phyloP scores from a whole-genome alignment of 2,113 vertebrate species.

The human region DNA sequence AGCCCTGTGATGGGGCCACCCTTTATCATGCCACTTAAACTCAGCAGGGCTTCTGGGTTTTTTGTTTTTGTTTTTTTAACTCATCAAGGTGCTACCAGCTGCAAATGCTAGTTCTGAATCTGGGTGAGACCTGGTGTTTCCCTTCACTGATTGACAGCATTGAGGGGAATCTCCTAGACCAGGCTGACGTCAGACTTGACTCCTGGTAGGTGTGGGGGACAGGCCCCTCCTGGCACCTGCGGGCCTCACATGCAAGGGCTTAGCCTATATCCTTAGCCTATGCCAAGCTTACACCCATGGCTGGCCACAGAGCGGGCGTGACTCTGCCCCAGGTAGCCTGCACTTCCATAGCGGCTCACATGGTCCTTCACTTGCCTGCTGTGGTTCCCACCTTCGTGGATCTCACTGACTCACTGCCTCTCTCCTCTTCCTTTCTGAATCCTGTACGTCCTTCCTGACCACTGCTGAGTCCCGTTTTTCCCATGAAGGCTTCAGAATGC shows the following conservation, averaged over 20 bases:
- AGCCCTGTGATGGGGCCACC: background rate
- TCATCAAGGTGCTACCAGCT: background rate
- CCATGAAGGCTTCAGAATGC: background rate
- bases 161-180: background rate
- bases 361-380: background rate
- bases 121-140: background rate
- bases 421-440: background rate
- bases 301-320: too few species aligned
- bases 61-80: background rate
- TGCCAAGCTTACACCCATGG: too few species aligned
- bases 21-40: background rate
- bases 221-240: background rate
- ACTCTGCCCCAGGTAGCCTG: too few species aligned
- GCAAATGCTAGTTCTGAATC: rapidly evolving
- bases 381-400: background rate
- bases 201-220: background rate
- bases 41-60: background rate
- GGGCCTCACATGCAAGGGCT: background rate
- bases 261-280: too few species aligned
- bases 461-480: background rate
- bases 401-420: background rate
- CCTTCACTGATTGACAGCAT: background rate
- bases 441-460: background rate
- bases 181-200: background rate
- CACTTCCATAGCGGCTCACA: background rate